A percentile compares a stretch with the other conserved stretches of the same genome.
Conservation (phyloP, 2,888 invertebrate species). For the Furcula furcula region DNA sequence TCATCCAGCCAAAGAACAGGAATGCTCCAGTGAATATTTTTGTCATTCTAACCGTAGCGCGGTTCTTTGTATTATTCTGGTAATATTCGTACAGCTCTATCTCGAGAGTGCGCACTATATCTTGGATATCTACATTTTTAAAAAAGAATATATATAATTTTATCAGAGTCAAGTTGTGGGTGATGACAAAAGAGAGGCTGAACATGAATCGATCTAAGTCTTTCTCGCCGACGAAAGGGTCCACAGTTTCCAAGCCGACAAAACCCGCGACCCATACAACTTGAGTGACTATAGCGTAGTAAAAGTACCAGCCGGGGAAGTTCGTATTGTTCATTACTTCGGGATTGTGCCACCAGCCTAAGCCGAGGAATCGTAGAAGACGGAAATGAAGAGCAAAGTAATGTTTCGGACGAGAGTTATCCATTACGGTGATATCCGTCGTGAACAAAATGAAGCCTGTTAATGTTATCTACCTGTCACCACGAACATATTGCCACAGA, state of each 20-base stretch:
- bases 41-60: conserved; percentile 50
- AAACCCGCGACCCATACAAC: conserved; percentile 69
- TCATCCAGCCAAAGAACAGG: conserved; percentile 70
- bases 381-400: conserved; percentile 62
- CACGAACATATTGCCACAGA: no score
- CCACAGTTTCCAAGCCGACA: conserved; percentile 71
- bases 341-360: conserved; percentile 77
- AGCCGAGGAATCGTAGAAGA: conserved; percentile 60
- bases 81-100: conserved; percentile 59
- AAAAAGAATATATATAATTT: conserved; percentile 71
- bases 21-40: conserved; percentile 60
- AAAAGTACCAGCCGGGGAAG: conserved; percentile 63
- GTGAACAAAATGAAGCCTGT: no score
- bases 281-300: conserved; percentile 63
- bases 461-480: no score
- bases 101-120: conserved; percentile 60
- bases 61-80: conserved; percentile 56
- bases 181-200: conserved; percentile 72
- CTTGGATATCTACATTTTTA: conserved; percentile 63
- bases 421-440: conserved; percentile 1
- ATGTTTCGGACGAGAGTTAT: conserved; percentile 40
- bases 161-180: conserved; percentile 68
- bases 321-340: conserved; percentile 59
- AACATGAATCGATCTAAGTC: conserved; percentile 74
- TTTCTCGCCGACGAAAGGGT: conserved; percentile 71